Evolutionary conservation across 2,113 vertebrate species (phyloP).

Genomic region (Cebus imitator): DNA sequence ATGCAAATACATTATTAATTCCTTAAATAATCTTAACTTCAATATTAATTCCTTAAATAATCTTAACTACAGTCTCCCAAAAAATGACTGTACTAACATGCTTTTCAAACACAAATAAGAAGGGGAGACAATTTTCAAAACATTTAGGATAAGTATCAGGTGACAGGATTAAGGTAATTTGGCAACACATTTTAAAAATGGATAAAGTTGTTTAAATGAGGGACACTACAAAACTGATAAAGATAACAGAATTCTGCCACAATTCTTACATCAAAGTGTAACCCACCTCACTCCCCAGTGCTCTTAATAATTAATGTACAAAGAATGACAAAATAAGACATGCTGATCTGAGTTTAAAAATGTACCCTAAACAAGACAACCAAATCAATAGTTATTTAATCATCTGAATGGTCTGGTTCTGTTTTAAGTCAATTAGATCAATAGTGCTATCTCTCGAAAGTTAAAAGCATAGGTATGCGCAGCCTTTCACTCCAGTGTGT

Average conservation of each 20-base stretch:
- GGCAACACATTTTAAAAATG: background rate
- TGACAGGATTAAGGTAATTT: background rate
- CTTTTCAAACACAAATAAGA: background rate
- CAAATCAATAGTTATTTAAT: slow-evolving; percentile 12
- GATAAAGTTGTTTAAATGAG: slow-evolving; percentile 7
- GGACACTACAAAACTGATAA: background rate
- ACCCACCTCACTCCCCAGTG: background rate
- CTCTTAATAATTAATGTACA: slow-evolving; percentile 41
- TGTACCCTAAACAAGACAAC: background rate
- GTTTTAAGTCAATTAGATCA: slow-evolving; percentile 47
- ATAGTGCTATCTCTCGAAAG: slow-evolving; percentile 29
- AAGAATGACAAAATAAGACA: slow-evolving; percentile 33
- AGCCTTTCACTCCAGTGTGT: background rate
- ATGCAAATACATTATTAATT: slow-evolving; percentile 12
- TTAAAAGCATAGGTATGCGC: slow-evolving; percentile 8
- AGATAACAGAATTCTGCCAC: slow-evolving; percentile 14
- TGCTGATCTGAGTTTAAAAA: slow-evolving; percentile 34
- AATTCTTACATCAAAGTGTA: slow-evolving; percentile 23
- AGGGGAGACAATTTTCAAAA: background rate
- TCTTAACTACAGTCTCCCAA: background rate
- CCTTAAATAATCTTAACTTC: slow-evolving; percentile 28
- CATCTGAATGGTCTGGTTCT: slow-evolving; percentile 9
- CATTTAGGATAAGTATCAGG: background rate
- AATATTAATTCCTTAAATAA: slow-evolving; percentile 36
- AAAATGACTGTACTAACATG: background rate